A percentile compares a stretch with the other conserved stretches of the same genome.
Evolutionary conservation across 2,888 invertebrate species (phyloP).

Genomic region (Caenorhabditis sinica): DNA sequence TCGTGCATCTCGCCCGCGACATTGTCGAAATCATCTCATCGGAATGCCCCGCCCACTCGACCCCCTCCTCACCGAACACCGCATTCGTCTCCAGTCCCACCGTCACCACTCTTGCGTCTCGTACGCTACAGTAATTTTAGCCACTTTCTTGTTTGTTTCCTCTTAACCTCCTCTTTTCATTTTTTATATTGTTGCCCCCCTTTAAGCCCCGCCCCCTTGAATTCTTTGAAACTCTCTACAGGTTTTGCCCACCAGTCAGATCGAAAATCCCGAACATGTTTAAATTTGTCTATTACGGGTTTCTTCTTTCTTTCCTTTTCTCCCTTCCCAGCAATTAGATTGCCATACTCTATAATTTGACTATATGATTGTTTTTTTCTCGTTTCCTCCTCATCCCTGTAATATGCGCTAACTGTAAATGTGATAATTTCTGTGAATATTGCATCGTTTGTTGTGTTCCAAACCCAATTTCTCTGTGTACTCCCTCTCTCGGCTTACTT

Average conservation of each 20-base stretch:
- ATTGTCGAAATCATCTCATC: constrained; percentile 50
- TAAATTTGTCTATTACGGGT: constrained; percentile 6
- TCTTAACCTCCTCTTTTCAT: neutral
- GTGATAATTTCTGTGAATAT: constrained; percentile 52
- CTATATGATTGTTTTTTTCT: neutral
- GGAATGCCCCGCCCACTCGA: neutral
- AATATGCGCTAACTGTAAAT: constrained; percentile 54
- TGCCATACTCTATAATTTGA: constrained; percentile 2
- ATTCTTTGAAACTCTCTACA: constrained; percentile 6
- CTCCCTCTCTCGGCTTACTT: neutral
- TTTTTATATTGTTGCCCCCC: neutral
- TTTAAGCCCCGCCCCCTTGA: constrained; percentile 13
- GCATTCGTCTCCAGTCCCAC: neutral
- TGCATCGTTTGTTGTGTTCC: constrained; percentile 34
- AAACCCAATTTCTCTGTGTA: neutral
- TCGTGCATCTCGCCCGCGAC: constrained; percentile 49
- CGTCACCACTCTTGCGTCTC: neutral
- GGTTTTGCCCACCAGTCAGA: constrained; percentile 14
- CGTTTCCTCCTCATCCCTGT: constrained; percentile 18
- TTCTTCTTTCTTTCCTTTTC: neutral
- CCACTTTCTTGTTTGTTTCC: constrained; percentile 19
- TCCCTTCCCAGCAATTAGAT: constrained; percentile 10
- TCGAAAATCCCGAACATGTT: constrained; percentile 8
- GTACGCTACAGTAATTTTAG: constrained; percentile 7
- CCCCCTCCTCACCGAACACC: neutral